Evolutionary conservation across 1,140 invertebrate genomes (phyloP).

Genomic region (Dinoponera quadriceps): DNA sequence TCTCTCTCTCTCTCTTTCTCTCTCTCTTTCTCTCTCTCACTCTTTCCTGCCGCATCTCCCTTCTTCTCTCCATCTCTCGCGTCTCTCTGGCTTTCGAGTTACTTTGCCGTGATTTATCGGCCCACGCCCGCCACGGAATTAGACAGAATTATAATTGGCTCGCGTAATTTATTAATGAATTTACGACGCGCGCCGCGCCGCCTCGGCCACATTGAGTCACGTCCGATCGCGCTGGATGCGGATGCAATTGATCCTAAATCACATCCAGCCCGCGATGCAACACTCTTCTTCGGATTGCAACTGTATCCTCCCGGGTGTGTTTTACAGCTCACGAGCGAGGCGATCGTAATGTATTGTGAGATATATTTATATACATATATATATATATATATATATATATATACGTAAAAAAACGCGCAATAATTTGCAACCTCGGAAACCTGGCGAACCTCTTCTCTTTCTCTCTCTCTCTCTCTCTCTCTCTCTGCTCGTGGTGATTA

Average conservation of each 20-base stretch:
- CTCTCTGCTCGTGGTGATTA: neutral
- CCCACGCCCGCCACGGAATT: slow-evolving; percentile 74
- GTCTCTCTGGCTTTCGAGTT: slow-evolving; percentile 38
- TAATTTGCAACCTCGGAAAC: neutral
- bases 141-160: slow-evolving; percentile 81
- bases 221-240: slow-evolving; percentile 23
- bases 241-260: slow-evolving; percentile 67
- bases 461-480: no score
- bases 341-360: neutral
- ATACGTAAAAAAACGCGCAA: neutral
- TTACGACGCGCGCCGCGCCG: slow-evolving; percentile 68
- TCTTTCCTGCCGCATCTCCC: neutral
- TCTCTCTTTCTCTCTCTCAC: neutral
- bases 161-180: slow-evolving; percentile 80
- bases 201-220: slow-evolving; percentile 23
- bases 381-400: no score
- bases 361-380: neutral
- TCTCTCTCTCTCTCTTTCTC: neutral
- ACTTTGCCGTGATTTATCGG: slow-evolving; percentile 77
- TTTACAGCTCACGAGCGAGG: neutral
- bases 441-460: neutral
- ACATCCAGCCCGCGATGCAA: slow-evolving; percentile 46
- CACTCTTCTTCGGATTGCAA: slow-evolving; percentile 17
- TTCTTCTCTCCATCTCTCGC: slow-evolving; percentile 1
- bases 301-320: neutral